Evolutionary conservation across 2,888 invertebrate species (phyloP).

Genomic region (Hydriomena furcata): DNA sequence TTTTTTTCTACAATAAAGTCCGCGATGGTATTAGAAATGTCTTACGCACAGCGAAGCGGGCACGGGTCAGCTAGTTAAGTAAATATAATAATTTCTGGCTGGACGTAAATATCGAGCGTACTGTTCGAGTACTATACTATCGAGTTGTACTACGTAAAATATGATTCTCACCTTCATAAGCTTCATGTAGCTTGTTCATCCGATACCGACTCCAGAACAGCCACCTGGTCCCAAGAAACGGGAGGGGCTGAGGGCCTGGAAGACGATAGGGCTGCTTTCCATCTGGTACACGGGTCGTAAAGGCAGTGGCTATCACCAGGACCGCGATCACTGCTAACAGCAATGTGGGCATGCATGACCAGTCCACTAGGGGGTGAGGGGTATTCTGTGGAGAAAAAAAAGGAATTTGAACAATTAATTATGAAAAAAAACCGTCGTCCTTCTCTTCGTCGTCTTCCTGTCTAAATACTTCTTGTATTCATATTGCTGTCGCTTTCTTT

Average conservation of each 20-base stretch:
- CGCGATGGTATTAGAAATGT: too few relatives aligned
- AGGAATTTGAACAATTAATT: background rate
- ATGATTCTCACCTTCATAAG: slow-evolving; percentile 86
- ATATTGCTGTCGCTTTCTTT: too few relatives aligned
- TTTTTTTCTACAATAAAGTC: too few relatives aligned
- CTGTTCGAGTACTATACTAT: too few relatives aligned
- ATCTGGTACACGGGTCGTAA: slow-evolving; percentile 54
- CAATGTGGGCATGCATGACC: slow-evolving; percentile 72
- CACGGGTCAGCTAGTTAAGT: too few relatives aligned
- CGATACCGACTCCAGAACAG: slow-evolving; percentile 88
- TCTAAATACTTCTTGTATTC: too few relatives aligned
- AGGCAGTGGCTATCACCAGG: slow-evolving; percentile 56
- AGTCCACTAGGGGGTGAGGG: slow-evolving; percentile 68
- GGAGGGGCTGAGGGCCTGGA: slow-evolving; percentile 89
- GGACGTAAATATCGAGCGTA: too few relatives aligned
- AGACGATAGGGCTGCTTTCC: slow-evolving; percentile 65
- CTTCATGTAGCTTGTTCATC: slow-evolving; percentile 90
- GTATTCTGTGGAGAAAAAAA: slow-evolving; percentile 52
- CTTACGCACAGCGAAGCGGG: too few relatives aligned
- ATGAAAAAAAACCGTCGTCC: background rate
- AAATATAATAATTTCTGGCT: too few relatives aligned
- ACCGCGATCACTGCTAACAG: slow-evolving; percentile 60
- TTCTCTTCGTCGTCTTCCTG: too few relatives aligned
- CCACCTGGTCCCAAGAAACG: slow-evolving; percentile 92
- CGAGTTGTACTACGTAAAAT: background rate